phyloP scores from a whole-genome alignment of 1,140 invertebrate species.

The Saccostrea echinata region DNA sequence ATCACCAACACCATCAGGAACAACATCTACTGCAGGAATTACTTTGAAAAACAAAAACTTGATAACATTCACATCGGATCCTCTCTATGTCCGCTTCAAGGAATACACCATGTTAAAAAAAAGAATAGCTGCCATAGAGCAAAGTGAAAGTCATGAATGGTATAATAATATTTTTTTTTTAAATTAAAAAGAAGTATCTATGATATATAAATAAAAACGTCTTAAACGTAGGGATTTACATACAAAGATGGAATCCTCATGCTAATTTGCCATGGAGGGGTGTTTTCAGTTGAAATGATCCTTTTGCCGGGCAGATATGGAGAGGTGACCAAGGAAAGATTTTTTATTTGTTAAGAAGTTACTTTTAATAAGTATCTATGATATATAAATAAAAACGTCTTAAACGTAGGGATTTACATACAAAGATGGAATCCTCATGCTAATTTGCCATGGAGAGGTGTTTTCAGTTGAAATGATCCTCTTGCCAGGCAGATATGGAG shows the following conservation, averaged over 20 bases:
- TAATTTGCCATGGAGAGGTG: background rate
- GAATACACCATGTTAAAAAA: background rate
- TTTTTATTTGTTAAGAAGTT: too few relatives aligned
- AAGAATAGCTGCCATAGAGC: too few relatives aligned
- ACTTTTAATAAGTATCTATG: too few relatives aligned
- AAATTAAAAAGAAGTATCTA: too few relatives aligned
- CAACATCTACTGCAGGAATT: background rate
- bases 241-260: background rate
- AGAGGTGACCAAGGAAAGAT: background rate
- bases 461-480: background rate
- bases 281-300: background rate
- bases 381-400: too few relatives aligned
- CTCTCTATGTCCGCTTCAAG: background rate
- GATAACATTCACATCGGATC: background rate
- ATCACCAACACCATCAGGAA: background rate
- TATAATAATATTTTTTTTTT: too few relatives aligned
- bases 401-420: too few relatives aligned
- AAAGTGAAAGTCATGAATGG: too few relatives aligned
- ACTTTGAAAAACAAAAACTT: background rate
- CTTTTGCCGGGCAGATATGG: background rate
- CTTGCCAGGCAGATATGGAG: background rate
- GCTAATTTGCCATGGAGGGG: background rate
- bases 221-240: background rate
- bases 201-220: too few relatives aligned
- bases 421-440: background rate